Evolutionary conservation across 1,140 invertebrate species (phyloP).

Genomic region (Kradibia gibbosae): DNA sequence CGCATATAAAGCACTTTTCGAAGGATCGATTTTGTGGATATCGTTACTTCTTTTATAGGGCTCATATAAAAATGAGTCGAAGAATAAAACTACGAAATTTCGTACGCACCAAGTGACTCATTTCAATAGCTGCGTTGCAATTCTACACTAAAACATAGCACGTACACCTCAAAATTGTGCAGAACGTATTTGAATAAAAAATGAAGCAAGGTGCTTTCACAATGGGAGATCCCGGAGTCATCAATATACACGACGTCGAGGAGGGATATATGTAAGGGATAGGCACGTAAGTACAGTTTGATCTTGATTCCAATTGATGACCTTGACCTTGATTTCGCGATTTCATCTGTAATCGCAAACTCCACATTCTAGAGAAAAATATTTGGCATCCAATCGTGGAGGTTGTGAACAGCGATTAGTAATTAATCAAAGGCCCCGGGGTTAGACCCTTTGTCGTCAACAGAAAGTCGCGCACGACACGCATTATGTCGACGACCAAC

Average conservation of each 20-base stretch:
- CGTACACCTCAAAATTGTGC: background rate
- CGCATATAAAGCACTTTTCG: background rate
- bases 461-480: background rate
- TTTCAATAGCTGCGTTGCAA: background rate
- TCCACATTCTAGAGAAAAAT: no score
- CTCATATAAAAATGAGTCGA: background rate
- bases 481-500: background rate
- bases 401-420: conserved; percentile 18
- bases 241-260: conserved; percentile 5
- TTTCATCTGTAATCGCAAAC: no score
- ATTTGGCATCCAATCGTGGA: conserved; percentile 36
- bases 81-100: background rate
- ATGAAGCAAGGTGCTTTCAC: conserved; percentile 20
- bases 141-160: background rate
- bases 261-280: no score
- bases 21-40: background rate
- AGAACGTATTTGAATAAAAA: conserved; percentile 8
- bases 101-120: conserved; percentile 7
- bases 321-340: no score
- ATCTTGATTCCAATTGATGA: conserved; percentile 8
- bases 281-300: conserved; percentile 1
- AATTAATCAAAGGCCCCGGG: conserved; percentile 37
- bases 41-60: background rate
- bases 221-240: conserved; percentile 14
- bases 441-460: background rate